Evolutionary conservation across 2,113 vertebrate species (phyloP).

Genomic region (Apeltes quadracus): DNA sequence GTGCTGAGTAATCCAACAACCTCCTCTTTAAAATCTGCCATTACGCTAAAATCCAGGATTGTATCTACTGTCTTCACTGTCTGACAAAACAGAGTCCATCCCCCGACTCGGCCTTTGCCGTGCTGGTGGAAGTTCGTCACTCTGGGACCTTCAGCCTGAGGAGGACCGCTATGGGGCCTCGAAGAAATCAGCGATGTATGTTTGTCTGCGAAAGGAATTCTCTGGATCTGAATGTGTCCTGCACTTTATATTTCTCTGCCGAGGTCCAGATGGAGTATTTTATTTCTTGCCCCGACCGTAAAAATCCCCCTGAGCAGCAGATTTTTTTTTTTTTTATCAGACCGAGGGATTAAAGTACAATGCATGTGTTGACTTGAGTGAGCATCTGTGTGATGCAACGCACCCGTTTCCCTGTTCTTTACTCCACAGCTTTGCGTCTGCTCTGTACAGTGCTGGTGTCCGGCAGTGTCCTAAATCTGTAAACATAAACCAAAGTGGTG

Average conservation of each 20-base stretch:
- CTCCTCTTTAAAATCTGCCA: neutral
- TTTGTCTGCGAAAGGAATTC: slow-evolving; percentile 67
- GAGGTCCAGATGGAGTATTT: slow-evolving; percentile 19
- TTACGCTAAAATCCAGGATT: neutral
- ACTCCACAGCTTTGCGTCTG: neutral
- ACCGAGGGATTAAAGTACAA: slow-evolving; percentile 14
- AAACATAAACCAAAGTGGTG: neutral
- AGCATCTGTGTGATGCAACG: slow-evolving; percentile 10
- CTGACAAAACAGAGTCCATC: no score
- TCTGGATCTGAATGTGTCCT: slow-evolving; percentile 88
- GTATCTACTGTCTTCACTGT: neutral
- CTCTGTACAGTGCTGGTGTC: neutral
- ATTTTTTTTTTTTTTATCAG: slow-evolving; percentile 6
- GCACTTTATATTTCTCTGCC: slow-evolving; percentile 91
- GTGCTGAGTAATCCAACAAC: neutral
- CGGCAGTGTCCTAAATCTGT: neutral
- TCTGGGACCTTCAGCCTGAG: neutral
- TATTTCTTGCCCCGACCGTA: neutral
- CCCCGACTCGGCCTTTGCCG: no score
- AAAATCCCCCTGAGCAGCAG: slow-evolving; percentile 8
- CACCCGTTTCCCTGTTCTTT: neutral
- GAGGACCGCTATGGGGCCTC: slow-evolving; percentile 11
- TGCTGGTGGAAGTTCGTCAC: neutral
- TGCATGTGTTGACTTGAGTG: neutral
- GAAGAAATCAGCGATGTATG: slow-evolving; percentile 67